Evolutionary conservation across 1,140 invertebrate genomes (phyloP), one percentile per base, ranked within the genome.

Genomic region (Danaus plexippus): DNA sequence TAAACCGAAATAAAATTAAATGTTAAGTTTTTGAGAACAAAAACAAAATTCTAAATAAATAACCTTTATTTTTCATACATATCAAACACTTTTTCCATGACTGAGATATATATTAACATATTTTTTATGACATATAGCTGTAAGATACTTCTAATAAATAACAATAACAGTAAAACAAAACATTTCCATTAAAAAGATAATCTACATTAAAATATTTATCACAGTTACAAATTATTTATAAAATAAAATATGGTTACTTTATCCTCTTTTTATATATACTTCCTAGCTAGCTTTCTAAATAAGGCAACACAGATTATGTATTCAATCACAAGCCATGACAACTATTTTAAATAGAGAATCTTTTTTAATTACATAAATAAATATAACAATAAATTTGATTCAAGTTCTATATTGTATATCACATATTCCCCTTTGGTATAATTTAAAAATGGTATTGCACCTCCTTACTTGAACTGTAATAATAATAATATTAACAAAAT

Each of bases 121-220:
- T 54, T 59, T 12, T 40, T 59, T 12, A 59, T 53, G 49, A 50
- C 47, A 45, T 11, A 44, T 42, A 40, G 46, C 53, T 47, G 32
- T 47, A 22, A 43, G 12, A 51, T 52, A 40, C 52, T 58, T 41
- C 47, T 58, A 58, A 12, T 43, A 52, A 9, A 49, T 54, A 2
- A n/a, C 51, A 53, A 59, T 43, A 59, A 56, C 54, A 56, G 40
- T 49, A 49, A 49, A 22, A 8, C 49, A 41, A 22, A 47, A 52
- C 57, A 59, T 52, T 54, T 49, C 41, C n/a, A 53, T 53, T 47
- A 47, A 47, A 50, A 61, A 66, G 57, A 62, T 66, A 50, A 57
- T 66, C 49, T 58, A 60, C 48, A 47, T 41, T 60, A 55, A 55
- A 65, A 65, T 67, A 67, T 61, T 59, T 66, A 72, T 72, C 69